A percentile compares a stretch with the other conserved stretches of the same genome.
Conservation (phyloP, 2,797 vertebrate genomes). For the Falco rusticolus region DNA sequence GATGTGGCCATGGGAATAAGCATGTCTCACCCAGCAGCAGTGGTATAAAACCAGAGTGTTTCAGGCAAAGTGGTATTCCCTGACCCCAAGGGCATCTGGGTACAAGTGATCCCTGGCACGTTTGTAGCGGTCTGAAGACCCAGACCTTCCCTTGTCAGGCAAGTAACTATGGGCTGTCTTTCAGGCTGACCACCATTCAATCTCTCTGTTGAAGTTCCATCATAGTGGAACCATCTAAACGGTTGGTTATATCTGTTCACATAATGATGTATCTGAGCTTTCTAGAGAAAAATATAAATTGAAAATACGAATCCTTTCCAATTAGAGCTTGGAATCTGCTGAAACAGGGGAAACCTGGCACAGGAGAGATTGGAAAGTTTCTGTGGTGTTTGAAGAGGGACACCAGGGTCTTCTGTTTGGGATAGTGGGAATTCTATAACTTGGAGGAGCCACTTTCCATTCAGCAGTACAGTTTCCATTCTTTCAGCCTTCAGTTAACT, state of each 20-base stretch:
- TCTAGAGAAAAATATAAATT: not conserved
- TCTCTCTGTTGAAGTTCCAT: not conserved
- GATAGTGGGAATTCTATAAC: not conserved
- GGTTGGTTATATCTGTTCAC: not conserved
- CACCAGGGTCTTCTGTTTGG: not conserved
- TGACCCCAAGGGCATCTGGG: not conserved
- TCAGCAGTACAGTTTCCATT: not conserved
- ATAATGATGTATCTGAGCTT: not conserved
- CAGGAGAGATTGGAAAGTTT: not conserved
- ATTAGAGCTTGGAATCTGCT: not conserved
- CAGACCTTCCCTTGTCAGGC: not conserved
- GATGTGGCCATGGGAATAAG: not conserved
- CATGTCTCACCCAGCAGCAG: not conserved
- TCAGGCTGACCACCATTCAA: not conserved
- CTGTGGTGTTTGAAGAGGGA: not conserved
- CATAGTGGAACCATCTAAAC: not conserved
- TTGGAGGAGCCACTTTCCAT: not conserved
- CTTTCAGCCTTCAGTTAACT: not conserved
- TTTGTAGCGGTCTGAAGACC: not conserved
- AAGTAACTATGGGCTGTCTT: not conserved
- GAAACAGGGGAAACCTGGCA: not conserved
- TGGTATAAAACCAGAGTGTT: not conserved
- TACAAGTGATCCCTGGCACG: fast-evolving
- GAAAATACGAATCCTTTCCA: not conserved
- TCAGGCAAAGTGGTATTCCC: not conserved